phyloP scores from a whole-genome alignment of 2,888 invertebrate species.

The Tipula unca region DNA sequence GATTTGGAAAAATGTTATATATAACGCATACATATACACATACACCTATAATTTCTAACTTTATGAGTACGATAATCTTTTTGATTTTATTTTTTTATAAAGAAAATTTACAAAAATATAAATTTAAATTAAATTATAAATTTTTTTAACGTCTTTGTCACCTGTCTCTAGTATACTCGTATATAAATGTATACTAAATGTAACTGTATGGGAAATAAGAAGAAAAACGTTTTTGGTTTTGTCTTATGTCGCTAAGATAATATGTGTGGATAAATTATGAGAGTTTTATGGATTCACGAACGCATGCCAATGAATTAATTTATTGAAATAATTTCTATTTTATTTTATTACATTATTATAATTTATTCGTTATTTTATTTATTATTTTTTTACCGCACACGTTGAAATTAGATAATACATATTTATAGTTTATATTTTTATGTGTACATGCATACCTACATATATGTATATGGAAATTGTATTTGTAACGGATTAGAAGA shows the following conservation, averaged over 20 bases:
- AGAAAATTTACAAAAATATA: neutral
- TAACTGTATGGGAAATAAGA: neutral
- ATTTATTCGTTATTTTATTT: neutral
- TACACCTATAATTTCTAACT: neutral
- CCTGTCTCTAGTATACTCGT: neutral
- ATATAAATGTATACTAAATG: neutral
- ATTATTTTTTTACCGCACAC: neutral
- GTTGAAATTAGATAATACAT: neutral
- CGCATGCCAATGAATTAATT: neutral
- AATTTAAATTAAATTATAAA: neutral
- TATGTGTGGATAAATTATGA: neutral
- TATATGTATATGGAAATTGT: neutral
- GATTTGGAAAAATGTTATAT: no score
- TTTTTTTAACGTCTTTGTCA: neutral
- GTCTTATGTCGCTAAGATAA: neutral
- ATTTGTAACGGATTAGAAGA: neutral
- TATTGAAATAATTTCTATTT: neutral
- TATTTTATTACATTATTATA: neutral
- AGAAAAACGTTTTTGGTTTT: neutral
- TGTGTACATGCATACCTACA: no score
- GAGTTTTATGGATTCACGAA: neutral
- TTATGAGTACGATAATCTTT: neutral
- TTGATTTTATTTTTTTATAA: neutral
- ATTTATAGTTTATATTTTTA: neutral
- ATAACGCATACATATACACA: neutral